These are phyloP conservation scores for Campylomormyrus tamandua DNA, from an alignment of 2,113 vertebrate genomes.

Conservation along the genomic window DNA sequence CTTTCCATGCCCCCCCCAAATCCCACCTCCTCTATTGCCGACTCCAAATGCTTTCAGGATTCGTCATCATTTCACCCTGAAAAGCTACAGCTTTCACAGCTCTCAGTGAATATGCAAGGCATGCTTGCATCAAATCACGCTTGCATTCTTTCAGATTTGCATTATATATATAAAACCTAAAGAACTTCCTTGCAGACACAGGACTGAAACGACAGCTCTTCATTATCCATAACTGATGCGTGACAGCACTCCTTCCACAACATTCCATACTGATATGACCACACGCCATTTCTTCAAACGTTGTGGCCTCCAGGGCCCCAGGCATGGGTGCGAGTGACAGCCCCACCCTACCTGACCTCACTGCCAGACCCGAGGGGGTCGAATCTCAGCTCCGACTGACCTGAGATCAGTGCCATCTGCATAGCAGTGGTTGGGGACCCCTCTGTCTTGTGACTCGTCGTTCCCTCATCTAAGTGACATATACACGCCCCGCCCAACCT, in stretches of 20 bases:
- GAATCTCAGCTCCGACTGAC: constrained; percentile 48
- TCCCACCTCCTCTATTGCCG: background rate
- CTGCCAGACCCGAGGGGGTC: constrained; percentile 18
- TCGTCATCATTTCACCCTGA: background rate
- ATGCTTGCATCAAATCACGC: background rate
- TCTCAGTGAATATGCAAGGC: background rate
- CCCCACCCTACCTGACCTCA: background rate
- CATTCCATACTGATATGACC: background rate
- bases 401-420: constrained; percentile 33
- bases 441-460: constrained; percentile 41
- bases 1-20: background rate
- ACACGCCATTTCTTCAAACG: background rate
- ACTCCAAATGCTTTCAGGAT: background rate
- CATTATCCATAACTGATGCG: background rate
- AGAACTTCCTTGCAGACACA: background rate
- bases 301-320: background rate
- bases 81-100: background rate
- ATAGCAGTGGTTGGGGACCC: constrained; percentile 39
- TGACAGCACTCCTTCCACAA: background rate
- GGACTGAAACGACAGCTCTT: background rate
- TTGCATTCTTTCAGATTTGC: background rate
- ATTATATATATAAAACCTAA: background rate
- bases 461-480: constrained; percentile 51
- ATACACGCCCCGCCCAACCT: constrained; percentile 22
- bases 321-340: background rate